Base-by-base conservation (phyloP, 2,113 vertebrate species). In the Sula dactylatra region DNA sequence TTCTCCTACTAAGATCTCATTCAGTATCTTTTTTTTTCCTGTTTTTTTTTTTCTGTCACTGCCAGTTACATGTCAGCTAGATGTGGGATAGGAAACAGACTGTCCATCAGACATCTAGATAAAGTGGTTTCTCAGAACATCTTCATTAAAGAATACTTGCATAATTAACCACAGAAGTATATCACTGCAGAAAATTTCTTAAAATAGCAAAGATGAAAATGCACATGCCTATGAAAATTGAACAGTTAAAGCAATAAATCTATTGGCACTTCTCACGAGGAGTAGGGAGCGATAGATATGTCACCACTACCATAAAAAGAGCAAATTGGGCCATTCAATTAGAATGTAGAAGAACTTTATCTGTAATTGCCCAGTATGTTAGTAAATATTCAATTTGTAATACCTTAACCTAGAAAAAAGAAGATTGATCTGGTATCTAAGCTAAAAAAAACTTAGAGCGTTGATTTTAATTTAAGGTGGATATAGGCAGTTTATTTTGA, bases 231-330 rank as follows among this genome's bases (percentile, higher is more conserved):
- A 10, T 50, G 49, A 52, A 87, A 91, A 62, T 11, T 9, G 4
- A 87, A 84, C 17, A 55, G 24, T 34, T 42, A 84, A 67, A 77
- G 29, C 17, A 77, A 55, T 64, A 91, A 45, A 76, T 32, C 7
- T 72, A 32, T 20, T 72, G n/a, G 4, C 4, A 52, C 5, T 50
- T 72, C 15, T 77, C 15, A 32, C 27, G 13, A 84, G 64, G 18
- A 42, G 12, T 21, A 73, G 5, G 5, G 11, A 80, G 17, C 2
- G 3, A 74, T 16, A 76, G 4, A 47, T 15, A 55, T 2, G 5
- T 32, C 15, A 38, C 3, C 32, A 36, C 3, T 36, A 22, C 0
- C 0, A 10, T 64, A 8, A 45, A 86, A 76, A 50, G 2, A 40
- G 2, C 18, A 49, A 62, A 59, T 67, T 24, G 31, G 7, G 14